Conservation (phyloP, 2,797 vertebrate species). For the Loriculus beryllinus region DNA sequence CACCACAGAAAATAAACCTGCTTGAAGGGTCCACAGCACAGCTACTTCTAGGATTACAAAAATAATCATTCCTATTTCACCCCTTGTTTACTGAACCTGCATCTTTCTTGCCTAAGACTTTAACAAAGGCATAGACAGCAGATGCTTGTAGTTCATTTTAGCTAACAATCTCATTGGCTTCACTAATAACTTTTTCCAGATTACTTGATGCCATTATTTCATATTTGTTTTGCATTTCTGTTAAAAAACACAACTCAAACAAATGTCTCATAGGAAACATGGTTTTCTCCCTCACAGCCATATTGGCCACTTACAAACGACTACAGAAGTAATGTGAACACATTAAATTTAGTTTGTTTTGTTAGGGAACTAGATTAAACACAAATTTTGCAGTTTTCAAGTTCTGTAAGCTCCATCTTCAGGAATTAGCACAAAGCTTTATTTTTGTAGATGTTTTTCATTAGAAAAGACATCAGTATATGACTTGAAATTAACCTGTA, state of each 20-base stretch:
- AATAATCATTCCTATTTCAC: fast-evolving
- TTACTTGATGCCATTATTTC: neutral
- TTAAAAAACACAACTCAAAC: neutral
- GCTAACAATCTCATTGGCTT: fast-evolving
- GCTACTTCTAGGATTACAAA: fast-evolving
- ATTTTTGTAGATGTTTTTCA: neutral
- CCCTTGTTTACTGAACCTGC: neutral
- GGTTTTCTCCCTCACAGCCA: neutral
- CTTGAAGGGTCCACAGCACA: neutral
- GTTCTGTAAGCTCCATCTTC: neutral
- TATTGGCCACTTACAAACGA: neutral
- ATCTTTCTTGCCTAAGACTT: neutral
- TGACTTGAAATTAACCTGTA: constrained; percentile 21
- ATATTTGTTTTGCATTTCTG: neutral
- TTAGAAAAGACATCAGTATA: neutral
- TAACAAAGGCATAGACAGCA: neutral
- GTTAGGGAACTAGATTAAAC: constrained; percentile 32
- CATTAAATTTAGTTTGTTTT: constrained; percentile 8
- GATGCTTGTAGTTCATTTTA: neutral
- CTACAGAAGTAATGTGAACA: neutral
- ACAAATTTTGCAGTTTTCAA: neutral
- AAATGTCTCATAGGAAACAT: neutral
- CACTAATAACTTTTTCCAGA: neutral
- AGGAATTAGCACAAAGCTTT: constrained; percentile 20
- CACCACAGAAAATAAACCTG: neutral